These are phyloP conservation scores for Gnathonemus echidnorhynchus DNA, from an alignment of 2,113 vertebrate species.

Conservation along the genomic window DNA sequence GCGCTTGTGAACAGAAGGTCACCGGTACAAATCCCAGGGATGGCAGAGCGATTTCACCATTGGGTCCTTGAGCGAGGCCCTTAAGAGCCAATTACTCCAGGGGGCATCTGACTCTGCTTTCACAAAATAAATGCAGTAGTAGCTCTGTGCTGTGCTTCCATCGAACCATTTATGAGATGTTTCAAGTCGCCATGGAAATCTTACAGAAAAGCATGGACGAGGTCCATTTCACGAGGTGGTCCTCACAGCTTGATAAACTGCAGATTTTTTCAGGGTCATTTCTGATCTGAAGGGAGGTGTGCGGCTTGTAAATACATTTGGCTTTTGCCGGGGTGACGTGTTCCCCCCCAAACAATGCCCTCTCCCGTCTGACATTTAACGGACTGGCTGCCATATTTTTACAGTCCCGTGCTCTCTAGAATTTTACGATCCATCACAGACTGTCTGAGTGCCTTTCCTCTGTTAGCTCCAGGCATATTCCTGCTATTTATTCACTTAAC, in stretches of 20 bases:
- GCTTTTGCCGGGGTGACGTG: slow-evolving; percentile 15
- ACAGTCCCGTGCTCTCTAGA: slow-evolving; percentile 28
- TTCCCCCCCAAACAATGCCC: slow-evolving; percentile 24
- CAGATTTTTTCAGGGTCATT: background rate
- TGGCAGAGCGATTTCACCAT: background rate
- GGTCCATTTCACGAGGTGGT: slow-evolving; percentile 1
- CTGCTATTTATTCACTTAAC: background rate
- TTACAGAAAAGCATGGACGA: background rate
- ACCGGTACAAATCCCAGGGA: background rate
- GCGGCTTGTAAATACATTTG: slow-evolving; percentile 17
- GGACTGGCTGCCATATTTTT: slow-evolving; percentile 31
- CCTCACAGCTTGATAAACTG: slow-evolving; percentile 14
- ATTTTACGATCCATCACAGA: slow-evolving; percentile 28
- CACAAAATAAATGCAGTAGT: background rate
- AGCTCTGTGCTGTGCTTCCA: background rate
- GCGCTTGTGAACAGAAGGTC: background rate
- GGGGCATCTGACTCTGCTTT: background rate
- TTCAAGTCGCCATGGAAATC: slow-evolving; percentile 6
- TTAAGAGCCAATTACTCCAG: background rate
- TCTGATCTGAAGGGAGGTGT: background rate
- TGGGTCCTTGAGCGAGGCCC: background rate
- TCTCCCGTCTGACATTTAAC: slow-evolving; percentile 26
- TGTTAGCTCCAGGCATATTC: slow-evolving; percentile 14
- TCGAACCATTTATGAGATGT: background rate
- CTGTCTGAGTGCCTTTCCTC: slow-evolving; percentile 12